These are phyloP conservation scores for Apis cerana DNA, from an alignment of 1,140 invertebrate species.

Conservation along the genomic window DNA sequence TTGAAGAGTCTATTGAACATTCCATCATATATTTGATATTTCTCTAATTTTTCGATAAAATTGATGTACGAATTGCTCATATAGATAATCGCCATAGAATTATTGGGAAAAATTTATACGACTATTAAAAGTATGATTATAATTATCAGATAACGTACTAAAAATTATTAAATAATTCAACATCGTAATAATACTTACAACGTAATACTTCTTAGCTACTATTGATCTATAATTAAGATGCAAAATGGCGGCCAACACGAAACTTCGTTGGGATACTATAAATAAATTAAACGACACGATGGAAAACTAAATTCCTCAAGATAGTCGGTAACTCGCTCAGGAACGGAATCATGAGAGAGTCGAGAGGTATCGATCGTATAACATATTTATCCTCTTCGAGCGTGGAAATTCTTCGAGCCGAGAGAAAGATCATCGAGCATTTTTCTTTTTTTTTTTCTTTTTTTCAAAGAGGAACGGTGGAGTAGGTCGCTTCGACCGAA, in stretches of 20 bases:
- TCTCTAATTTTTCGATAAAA: no score
- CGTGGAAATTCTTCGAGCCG: slow-evolving; percentile 4
- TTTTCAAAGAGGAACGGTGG: slow-evolving; percentile 20
- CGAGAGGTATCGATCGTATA: not conserved
- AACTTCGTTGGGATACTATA: not conserved
- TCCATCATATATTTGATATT: no score
- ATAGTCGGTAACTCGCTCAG: not conserved
- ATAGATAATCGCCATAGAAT: no score
- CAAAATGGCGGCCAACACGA: not conserved
- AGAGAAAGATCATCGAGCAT: slow-evolving; percentile 27
- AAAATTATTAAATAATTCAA: no score
- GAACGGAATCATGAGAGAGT: not conserved
- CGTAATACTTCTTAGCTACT: no score
- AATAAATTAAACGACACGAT: not conserved
- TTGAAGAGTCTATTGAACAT: not conserved
- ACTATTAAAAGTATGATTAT: no score
- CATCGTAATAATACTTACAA: no score
- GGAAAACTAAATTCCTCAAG: not conserved
- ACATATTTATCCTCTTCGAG: slow-evolving; percentile 26
- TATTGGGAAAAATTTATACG: no score
- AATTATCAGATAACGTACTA: no score
- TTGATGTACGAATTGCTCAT: no score
- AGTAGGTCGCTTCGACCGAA: slow-evolving; percentile 29
- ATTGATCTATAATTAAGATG: no score
- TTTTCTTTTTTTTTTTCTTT: not conserved